Base-by-base conservation (phyloP, 2,113 vertebrate genomes). In the Ascaphus truei region DNA sequence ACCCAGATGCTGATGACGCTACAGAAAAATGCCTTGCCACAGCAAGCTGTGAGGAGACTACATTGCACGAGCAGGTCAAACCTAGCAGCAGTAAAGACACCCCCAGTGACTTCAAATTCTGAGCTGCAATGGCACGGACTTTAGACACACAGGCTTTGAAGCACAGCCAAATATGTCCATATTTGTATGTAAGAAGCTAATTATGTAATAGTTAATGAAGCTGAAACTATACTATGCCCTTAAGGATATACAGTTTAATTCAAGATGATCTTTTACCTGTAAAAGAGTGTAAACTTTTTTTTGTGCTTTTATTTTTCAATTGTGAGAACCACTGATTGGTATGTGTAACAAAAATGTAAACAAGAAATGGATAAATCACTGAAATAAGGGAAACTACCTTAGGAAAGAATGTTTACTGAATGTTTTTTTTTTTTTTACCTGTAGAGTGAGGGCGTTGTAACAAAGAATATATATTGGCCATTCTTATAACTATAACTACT, bases 241-340 rank as follows among this genome's bases (percentile, higher is more conserved):
- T 91, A 91, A 89, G 86, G 86, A 91, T 91, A 92, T 88, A 88
- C 91, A 90, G 83, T 83, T 90, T 85, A 90, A 90, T 89, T 92
- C 88, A 88, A 92, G 80, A 89, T 88, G 91, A 96, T 98, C 98
- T 95, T 98, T 95, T 95, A 96, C 95, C 89, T 97, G 94, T 98
- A 98, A 91, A 96, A 93, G 95, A 95, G 93, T 99, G 94, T 97
- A 95, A 95, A 98, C 93, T 92, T 96, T 96, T n/a, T 73, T 96
- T 92, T 94, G 93, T 98, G 93, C 91, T 93, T 93, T 96, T 91
- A 94, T 91, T 93, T 94, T 94, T 94, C 91, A 95, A 91, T 96
- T 98, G 95, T 98, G 94, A 96, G 91, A 98, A 98, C 96, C 96
- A 99, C 96, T 98, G 94, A 98, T 95, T 94, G 96, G 93, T 96